A percentile compares a stretch with the other conserved stretches of the same genome.
Evolutionary conservation across 2,113 vertebrate species (phyloP).

Genomic region (Astur gentilis): DNA sequence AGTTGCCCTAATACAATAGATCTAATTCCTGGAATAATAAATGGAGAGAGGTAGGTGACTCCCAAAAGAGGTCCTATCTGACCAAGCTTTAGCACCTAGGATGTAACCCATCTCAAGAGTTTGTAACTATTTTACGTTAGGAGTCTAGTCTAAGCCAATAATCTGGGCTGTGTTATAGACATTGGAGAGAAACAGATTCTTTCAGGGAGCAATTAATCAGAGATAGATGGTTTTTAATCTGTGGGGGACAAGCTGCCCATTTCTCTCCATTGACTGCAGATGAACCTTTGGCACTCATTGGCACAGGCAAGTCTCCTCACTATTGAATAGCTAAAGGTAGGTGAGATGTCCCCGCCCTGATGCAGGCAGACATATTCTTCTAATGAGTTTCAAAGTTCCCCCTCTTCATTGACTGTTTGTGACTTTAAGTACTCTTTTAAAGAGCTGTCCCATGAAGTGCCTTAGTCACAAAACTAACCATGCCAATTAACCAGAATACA

Average conservation of each 20-base stretch:
- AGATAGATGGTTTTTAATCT: not conserved
- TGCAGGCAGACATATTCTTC: not conserved
- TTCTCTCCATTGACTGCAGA: not conserved
- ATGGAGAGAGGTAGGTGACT: not conserved
- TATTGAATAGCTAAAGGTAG: not conserved
- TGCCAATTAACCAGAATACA: not conserved
- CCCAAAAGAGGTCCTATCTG: not conserved
- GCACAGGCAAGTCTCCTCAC: rapidly evolving
- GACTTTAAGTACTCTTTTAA: not conserved
- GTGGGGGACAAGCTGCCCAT: not conserved
- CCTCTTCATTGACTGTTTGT: not conserved
- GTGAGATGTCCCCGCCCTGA: not conserved
- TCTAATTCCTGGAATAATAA: not conserved
- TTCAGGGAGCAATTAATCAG: not conserved
- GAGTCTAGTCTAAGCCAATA: not conserved
- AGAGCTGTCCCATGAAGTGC: not conserved
- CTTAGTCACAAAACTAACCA: not conserved
- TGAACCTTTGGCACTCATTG: not conserved
- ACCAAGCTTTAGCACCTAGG: not conserved
- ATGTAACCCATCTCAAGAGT: not conserved
- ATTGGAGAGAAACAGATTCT: not conserved
- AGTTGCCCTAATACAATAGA: not conserved
- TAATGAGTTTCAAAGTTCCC: not conserved
- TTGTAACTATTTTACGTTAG: not conserved
- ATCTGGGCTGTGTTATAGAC: not conserved